Evolutionary conservation across 2,113 vertebrate species (phyloP).

Genomic region (Oreocharis arfaki): DNA sequence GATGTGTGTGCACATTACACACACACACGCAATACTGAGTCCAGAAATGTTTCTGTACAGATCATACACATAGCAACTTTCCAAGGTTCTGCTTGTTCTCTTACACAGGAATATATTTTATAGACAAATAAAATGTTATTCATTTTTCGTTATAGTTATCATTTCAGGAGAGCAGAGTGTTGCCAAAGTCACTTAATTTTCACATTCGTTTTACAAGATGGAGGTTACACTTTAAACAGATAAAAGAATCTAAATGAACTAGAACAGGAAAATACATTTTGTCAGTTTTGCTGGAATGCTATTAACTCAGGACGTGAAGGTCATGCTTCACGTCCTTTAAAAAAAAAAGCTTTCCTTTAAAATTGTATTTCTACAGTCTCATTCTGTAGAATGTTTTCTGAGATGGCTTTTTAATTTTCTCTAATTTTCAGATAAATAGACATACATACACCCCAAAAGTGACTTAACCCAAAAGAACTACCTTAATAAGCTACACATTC

Average conservation of each 20-base stretch:
- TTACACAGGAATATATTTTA: not conserved
- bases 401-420: not conserved
- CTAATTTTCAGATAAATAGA: slow-evolving; percentile 9
- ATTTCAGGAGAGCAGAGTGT: not conserved
- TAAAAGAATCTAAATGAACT: slow-evolving; percentile 5
- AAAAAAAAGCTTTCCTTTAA: not conserved
- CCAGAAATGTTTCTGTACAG: accelerated
- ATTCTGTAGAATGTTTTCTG: not conserved
- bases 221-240: not conserved
- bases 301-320: slow-evolving; percentile 17
- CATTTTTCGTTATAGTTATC: not conserved
- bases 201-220: not conserved
- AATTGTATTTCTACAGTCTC: not conserved
- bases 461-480: not conserved
- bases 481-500: slow-evolving; percentile 32
- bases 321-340: not conserved
- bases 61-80: not conserved
- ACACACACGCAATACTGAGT: not conserved
- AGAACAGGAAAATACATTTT: not conserved
- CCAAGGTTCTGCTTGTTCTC: not conserved
- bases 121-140: not conserved
- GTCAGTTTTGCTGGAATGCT: not conserved
- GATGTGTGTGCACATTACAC: not conserved
- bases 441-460: not conserved
- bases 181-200: not conserved